Evolutionary conservation across 2,888 invertebrate genomes (phyloP), one percentile per base, ranked within the genome.

Genomic region (Azorinus chamasolen): DNA sequence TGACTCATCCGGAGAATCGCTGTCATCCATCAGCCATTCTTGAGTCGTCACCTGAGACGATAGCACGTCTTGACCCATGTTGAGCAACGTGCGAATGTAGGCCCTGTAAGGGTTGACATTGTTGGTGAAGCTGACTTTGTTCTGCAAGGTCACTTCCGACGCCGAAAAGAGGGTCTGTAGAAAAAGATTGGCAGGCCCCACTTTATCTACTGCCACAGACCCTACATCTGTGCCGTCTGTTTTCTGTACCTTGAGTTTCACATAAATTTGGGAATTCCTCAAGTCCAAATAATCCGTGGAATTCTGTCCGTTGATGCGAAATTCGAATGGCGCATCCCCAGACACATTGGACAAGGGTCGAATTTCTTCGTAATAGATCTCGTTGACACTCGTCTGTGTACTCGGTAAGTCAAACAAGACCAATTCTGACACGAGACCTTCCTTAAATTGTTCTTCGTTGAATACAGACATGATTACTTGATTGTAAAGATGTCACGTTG

Each of bases 91-190:
- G 12, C 69, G 76, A 46, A 83, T 73, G 58, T 58, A 68, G 20
- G 79, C 65, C 48, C 71, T 66, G 57, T 79, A 83, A 14, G 79
- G 68, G 55, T 79, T 77, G 39, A 76, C 65, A 48, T 82, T 77
- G 46, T 73, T 65, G 2, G 80, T 75, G 14, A 78, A 53, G 0
- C 71, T 48, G 12, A 68, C 69, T 41, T 66, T 80, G 46, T 74
- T 76, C 43, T 83, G 83, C 32, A 83, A 50, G 5, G 74, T 65
- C 4, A 83, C 79, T 46, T 83, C 83, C 14, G 66, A 63, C 24
- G 76, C 58, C 16, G 66, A 63, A 79, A 82, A 83, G 65, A 83
- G 20, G 18, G 79, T 57, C 48, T 66, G 76, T 10, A 75, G 55
- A 53, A 83, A 68, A 46, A 79, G 32, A 59, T 80, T 83, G 16